Percentiles rank a stretch among this genome's conserved stretches.
Conservation (phyloP, 2,797 vertebrate species). For the Atherinosoma microstoma region DNA sequence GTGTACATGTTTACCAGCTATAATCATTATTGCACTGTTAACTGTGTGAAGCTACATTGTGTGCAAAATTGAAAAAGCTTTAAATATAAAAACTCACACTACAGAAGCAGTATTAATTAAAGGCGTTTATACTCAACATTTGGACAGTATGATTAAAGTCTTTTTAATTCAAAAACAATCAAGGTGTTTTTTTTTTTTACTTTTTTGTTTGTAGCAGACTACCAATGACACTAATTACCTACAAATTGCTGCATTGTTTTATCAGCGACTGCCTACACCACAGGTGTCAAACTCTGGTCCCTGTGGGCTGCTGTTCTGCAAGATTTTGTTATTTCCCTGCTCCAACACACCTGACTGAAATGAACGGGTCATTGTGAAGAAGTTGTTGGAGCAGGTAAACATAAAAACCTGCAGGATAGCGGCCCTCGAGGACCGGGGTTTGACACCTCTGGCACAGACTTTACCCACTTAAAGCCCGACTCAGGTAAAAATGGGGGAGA, state of each 20-base stretch:
- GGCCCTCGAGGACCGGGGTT: no score
- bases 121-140: constrained; percentile 43
- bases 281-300: no score
- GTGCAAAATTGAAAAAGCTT: neutral
- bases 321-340: no score
- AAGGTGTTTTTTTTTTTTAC: constrained; percentile 57
- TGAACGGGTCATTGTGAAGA: no score
- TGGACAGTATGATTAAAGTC: constrained; percentile 43
- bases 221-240: neutral
- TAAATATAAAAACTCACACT: constrained; percentile 11
- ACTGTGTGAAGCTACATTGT: constrained; percentile 5
- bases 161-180: neutral
- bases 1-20: constrained; percentile 41
- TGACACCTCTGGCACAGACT: no score
- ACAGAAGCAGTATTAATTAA: constrained; percentile 50
- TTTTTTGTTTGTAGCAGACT: constrained; percentile 21
- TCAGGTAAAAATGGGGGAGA: no score
- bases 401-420: no score
- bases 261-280: neutral
- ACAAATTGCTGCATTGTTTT: constrained; percentile 2
- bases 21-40: constrained; percentile 53
- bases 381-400: no score
- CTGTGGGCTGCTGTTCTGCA: no score
- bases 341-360: no score
- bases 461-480: no score